Evolutionary conservation across 2,113 vertebrate species (phyloP).

Genomic region (Aix galericulata): DNA sequence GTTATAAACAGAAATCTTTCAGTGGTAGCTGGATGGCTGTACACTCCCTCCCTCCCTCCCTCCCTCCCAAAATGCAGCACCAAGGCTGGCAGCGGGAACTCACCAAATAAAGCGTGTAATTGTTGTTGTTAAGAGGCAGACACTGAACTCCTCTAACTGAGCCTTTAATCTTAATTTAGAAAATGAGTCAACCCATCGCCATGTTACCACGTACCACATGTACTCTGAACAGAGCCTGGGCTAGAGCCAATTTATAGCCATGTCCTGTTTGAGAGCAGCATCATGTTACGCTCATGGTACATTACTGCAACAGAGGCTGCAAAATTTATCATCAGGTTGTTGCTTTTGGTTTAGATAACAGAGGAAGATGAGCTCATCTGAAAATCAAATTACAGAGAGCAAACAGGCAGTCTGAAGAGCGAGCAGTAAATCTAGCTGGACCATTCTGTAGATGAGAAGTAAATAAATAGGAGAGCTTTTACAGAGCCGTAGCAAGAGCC

Average conservation of each 20-base stretch:
- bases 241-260: not conserved
- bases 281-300: not conserved
- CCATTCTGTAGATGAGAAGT: not conserved
- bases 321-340: constrained; percentile 44
- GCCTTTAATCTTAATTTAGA: constrained; percentile 52
- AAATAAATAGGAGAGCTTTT: constrained; percentile 14
- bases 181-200: not conserved
- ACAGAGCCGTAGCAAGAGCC: not conserved
- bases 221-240: not conserved
- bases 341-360: constrained; percentile 46
- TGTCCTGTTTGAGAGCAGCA: not conserved
- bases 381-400: constrained; percentile 62
- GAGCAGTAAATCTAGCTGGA: constrained; percentile 26
- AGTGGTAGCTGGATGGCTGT: not conserved
- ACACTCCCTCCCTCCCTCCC: not conserved
- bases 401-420: constrained; percentile 19
- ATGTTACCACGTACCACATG: not conserved
- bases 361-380: constrained; percentile 64
- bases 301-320: constrained; percentile 1
- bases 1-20: not conserved
- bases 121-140: not conserved
- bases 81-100: not conserved
- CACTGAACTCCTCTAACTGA: not conserved
- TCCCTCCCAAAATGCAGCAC: fast-evolving
- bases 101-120: not conserved